These are phyloP conservation scores for Epinephelus moara DNA, from an alignment of 2,113 vertebrate genomes.

Conservation along the genomic window DNA sequence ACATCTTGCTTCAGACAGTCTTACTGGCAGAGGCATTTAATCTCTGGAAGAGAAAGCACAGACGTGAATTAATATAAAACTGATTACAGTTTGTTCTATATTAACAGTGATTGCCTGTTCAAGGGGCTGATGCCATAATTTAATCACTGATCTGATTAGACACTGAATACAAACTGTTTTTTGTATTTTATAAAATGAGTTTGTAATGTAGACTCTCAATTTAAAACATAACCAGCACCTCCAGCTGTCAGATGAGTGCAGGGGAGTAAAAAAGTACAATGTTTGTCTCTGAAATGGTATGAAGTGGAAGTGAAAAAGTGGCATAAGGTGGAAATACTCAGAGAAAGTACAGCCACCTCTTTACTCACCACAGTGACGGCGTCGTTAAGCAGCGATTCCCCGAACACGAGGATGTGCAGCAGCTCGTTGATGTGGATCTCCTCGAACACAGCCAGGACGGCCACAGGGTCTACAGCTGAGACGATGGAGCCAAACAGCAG, in stretches of 20 bases:
- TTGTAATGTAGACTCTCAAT: background rate
- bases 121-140: background rate
- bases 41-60: background rate
- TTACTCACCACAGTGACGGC: slow-evolving; percentile 94
- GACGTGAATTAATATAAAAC: too few relatives aligned
- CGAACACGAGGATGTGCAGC: slow-evolving; percentile 95
- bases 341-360: too few relatives aligned
- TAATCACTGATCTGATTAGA: background rate
- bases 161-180: background rate
- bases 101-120: background rate
- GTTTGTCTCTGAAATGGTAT: background rate
- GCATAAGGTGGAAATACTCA: too few relatives aligned
- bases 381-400: slow-evolving; percentile 96
- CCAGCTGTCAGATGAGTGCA: background rate
- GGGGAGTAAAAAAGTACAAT: background rate
- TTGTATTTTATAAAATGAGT: background rate
- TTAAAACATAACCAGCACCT: background rate
- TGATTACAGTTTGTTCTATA: background rate
- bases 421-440: slow-evolving; percentile 98
- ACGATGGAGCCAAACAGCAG: slow-evolving; percentile 96
- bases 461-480: slow-evolving; percentile 96
- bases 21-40: background rate
- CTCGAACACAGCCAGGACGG: slow-evolving; percentile 96
- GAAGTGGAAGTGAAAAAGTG: background rate
- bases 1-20: background rate